These are phyloP conservation scores for Bombus terrestris DNA, from an alignment of 1,140 invertebrate species.

Conservation along the genomic window DNA sequence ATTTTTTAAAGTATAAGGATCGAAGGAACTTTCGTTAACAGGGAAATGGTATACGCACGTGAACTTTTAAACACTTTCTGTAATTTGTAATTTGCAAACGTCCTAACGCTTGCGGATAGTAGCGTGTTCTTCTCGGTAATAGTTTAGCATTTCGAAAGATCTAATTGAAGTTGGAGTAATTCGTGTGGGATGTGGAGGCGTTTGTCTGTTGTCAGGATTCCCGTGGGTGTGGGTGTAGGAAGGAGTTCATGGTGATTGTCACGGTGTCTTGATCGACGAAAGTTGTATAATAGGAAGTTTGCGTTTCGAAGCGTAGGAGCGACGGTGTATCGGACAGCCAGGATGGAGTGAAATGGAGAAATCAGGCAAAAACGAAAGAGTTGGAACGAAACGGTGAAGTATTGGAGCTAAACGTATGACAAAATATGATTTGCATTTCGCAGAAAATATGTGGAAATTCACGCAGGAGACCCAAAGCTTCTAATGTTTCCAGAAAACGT, in stretches of 20 bases:
- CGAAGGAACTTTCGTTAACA: too few relatives aligned
- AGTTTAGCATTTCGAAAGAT: neutral
- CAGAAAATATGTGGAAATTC: neutral
- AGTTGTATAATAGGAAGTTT: constrained; percentile 1
- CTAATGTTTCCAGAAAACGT: too few relatives aligned
- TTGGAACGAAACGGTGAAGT: neutral
- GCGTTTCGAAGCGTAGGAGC: neutral
- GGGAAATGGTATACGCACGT: too few relatives aligned
- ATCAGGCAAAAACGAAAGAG: neutral
- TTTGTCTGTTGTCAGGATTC: neutral
- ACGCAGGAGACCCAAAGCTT: too few relatives aligned
- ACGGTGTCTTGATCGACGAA: neutral
- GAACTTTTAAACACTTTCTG: too few relatives aligned
- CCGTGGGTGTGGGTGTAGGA: neutral
- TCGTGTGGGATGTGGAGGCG: neutral
- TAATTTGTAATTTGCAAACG: too few relatives aligned
- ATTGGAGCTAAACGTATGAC: neutral
- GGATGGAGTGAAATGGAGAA: neutral
- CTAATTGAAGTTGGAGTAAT: neutral
- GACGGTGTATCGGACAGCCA: neutral
- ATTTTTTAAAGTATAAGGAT: too few relatives aligned
- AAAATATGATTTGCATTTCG: neutral
- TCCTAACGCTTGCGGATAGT: neutral
- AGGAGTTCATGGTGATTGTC: neutral
- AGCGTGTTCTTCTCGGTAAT: neutral